Base-by-base conservation (phyloP, 2,113 vertebrate genomes). In the Tychaedon coryphoeus region DNA sequence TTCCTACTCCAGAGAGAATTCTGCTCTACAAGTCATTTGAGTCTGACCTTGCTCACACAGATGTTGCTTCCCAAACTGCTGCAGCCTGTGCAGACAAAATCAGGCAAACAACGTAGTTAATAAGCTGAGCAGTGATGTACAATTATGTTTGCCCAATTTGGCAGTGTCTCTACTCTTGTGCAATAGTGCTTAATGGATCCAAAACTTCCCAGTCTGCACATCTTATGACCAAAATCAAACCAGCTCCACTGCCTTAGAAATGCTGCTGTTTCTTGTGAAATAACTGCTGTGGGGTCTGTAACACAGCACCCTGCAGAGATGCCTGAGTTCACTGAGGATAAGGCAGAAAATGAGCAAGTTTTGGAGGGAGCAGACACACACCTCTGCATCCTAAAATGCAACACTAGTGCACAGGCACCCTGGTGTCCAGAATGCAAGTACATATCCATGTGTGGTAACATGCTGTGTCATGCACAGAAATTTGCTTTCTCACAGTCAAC, bases 101-200 rank as follows among this genome's bases (percentile, higher is more conserved):
- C 88, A 71, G 90, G 72, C 94, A 80, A 86, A 88, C 75, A 77
- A 58, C 3, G 0, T 4, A 51, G 51, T 79, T 95, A 94, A 90
- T 90, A 94, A 94, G 51, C 65, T 71, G 47, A 90, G 88, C 71
- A 79, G 76, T n/a, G 74, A 62, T 80, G 80, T 6, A 86, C 62
- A 95, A 89, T 91, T 89, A 94, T 19, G 64, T 73, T 71, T 93
- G 75, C 92, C 88, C 79, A 80, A 91, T 78, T 82, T 97, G 95
- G 96, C 93, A 94, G 40, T 31, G 53, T n/a, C 74, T 88, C 82
- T 86, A 5, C n/a, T 88, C 90, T 93, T 96, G 95, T 90, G 96
- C 78, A 97, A 94, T 9, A 57, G 29, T 16, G 64, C 47, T 82
- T 86, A 91, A 60, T 43, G 65, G 28, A 88, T 93, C 25, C 67